Evolutionary conservation across 2,888 invertebrate species (phyloP), one percentile per base, ranked within the genome.

Genomic region (Orchestes rusci): DNA sequence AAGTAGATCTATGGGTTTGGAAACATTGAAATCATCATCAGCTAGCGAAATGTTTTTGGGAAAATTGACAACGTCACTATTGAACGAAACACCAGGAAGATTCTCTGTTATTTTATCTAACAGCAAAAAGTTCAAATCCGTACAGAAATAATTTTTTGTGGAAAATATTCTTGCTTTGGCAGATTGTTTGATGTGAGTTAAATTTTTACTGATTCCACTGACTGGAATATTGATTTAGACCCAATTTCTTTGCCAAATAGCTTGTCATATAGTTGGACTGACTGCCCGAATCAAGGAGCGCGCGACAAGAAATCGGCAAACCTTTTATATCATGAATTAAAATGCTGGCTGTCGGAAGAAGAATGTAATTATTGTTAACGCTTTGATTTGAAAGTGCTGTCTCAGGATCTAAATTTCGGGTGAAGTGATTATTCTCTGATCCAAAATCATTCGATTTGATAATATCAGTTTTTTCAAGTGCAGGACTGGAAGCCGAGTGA

Each of bases 131-230:
- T 29, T 4, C 12, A 32, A 18, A 16, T 39, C 17, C 16, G 10
- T 4, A 3, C 5, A 10, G 16, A 32, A 39, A 39, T 16, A 2
- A 12, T 17, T 2, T 16, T 39, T 16, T 33, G 32, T 33, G 4
- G 40, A 31, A 20, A 1, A 12, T 17, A 40, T 2, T 3, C 15
- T 15, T 13, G 40, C 10, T 7, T 12, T 33, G 10, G 32, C 19
- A 7, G 32, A 13, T 3, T 13, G 2, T 2, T 18, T 40, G 5
- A 40, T 32, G 16, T 40, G 1, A 15, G 23, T 20, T 18, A 40
- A 15, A 16, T 33, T 40, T 40, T 39, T 7, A 39, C 39, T 39
- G 8, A 37, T 20, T 4, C 40, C 40, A 40, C 40, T 32, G 7
- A 40, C 31, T 2, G 40, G 31, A 7, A 40, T 20, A 20, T 40